Conservation (phyloP, 2,797 vertebrate species). For the Myripristis jacobus region DNA sequence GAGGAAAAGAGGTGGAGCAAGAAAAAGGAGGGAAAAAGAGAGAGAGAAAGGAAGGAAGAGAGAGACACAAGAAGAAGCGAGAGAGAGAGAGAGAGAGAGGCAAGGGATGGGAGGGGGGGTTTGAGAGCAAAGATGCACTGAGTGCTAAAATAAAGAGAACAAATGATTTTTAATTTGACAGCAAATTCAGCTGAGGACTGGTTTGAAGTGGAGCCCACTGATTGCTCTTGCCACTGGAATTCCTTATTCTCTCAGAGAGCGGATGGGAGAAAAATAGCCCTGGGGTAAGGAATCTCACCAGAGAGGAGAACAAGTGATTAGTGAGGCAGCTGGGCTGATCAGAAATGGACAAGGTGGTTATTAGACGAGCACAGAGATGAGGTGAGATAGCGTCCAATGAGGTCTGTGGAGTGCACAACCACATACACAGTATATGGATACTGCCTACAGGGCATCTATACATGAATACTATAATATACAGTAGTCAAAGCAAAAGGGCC, state of each 20-base stretch:
- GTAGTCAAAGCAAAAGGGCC: background rate
- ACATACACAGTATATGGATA: background rate
- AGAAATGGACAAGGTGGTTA: constrained; percentile 56
- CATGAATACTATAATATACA: background rate
- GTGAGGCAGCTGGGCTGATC: constrained; percentile 56
- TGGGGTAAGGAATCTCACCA: constrained; percentile 74
- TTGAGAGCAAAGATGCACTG: constrained; percentile 43
- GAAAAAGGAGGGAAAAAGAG: background rate
- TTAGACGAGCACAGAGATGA: constrained; percentile 64
- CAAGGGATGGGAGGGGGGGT: constrained; percentile 16
- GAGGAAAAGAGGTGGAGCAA: constrained; percentile 5
- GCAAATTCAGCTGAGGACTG: constrained; percentile 72
- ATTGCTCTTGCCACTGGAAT: constrained; percentile 83
- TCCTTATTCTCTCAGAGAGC: constrained; percentile 82
- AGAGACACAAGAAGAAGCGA: background rate
- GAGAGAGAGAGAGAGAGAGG: constrained; percentile 7
- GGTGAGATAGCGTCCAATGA: constrained; percentile 37
- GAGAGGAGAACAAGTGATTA: constrained; percentile 77
- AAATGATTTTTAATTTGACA: constrained; percentile 80
- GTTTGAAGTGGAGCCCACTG: constrained; percentile 71
- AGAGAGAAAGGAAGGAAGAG: constrained; percentile 5
- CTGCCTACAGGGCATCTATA: background rate
- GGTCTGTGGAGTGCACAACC: constrained; percentile 2
- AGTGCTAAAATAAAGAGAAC: constrained; percentile 61
- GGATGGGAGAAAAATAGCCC: constrained; percentile 79